phyloP scores from a whole-genome alignment of 2,888 invertebrate species.

The Drosophila neonasuta region DNA sequence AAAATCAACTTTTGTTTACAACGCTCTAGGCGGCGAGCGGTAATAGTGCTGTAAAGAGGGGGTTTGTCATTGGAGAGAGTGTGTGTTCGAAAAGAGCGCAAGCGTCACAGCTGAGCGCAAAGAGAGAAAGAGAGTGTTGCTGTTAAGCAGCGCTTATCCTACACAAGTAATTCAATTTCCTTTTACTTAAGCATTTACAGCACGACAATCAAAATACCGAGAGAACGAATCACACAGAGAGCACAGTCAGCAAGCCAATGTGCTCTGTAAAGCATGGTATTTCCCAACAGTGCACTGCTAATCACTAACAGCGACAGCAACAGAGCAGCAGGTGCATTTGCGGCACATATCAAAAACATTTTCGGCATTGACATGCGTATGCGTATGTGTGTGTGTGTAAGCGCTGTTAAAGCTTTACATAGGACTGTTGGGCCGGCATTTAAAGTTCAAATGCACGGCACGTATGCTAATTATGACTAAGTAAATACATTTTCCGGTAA shows the following conservation, averaged over 20 bases:
- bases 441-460: conserved; percentile 65
- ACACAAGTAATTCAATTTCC: conserved; percentile 70
- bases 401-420: conserved; percentile 27
- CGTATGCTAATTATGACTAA: conserved; percentile 76
- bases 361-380: conserved; percentile 6
- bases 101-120: conserved; percentile 55
- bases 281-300: conserved; percentile 28
- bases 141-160: conserved; percentile 66
- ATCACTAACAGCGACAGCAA: conserved; percentile 25
- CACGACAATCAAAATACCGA: conserved; percentile 43
- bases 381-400: conserved; percentile 30
- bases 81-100: conserved; percentile 37
- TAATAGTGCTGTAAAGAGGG: conserved; percentile 12
- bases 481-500: conserved; percentile 74
- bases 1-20: conserved; percentile 67
- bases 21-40: conserved; percentile 53
- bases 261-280: conserved; percentile 35
- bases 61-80: conserved; percentile 10
- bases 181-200: conserved; percentile 66
- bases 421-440: conserved; percentile 38
- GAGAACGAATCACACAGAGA: conserved; percentile 26
- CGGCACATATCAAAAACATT: conserved; percentile 51
- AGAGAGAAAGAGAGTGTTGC: conserved; percentile 29
- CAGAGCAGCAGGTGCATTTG: conserved; percentile 50
- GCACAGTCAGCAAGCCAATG: background rate